These are phyloP conservation scores for Burhinus oedicnemus DNA, from an alignment of 2,113 vertebrate species.

Conservation along the genomic window DNA sequence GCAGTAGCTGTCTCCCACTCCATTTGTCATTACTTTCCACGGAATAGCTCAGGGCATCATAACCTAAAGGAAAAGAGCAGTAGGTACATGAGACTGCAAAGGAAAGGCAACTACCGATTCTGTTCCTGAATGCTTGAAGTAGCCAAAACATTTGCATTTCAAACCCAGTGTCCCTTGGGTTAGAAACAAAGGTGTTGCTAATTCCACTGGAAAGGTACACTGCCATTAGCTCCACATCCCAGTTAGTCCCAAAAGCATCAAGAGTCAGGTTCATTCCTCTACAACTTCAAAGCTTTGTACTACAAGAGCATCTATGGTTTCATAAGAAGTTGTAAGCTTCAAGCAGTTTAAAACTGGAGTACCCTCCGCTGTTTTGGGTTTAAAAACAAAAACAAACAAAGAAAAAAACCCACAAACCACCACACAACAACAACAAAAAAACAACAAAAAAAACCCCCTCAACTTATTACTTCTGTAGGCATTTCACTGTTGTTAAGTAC, in stretches of 20 bases:
- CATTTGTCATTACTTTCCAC: constrained; percentile 69
- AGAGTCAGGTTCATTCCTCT: neutral
- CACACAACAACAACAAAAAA: neutral
- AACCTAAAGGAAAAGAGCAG: constrained; percentile 68
- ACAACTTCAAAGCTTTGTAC: neutral
- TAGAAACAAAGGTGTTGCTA: neutral
- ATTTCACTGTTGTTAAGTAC: neutral
- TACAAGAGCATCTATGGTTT: neutral
- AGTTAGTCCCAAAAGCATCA: neutral
- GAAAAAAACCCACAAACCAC: neutral
- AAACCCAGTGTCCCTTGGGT: accelerated
- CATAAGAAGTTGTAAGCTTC: neutral
- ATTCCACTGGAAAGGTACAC: neutral
- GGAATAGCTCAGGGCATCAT: constrained; percentile 70
- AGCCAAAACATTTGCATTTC: neutral
- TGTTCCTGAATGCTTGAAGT: neutral
- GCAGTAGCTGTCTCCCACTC: constrained; percentile 87
- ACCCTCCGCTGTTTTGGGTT: neutral
- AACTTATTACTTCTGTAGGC: no score
- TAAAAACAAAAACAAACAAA: no score
- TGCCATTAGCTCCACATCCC: neutral
- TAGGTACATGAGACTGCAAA: neutral
- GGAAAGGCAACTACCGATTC: neutral
- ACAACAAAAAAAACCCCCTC: neutral
- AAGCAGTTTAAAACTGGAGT: neutral